These are phyloP conservation scores for Cerastis rubricosa DNA, from an alignment of 2,888 invertebrate genomes.

Conservation along the genomic window DNA sequence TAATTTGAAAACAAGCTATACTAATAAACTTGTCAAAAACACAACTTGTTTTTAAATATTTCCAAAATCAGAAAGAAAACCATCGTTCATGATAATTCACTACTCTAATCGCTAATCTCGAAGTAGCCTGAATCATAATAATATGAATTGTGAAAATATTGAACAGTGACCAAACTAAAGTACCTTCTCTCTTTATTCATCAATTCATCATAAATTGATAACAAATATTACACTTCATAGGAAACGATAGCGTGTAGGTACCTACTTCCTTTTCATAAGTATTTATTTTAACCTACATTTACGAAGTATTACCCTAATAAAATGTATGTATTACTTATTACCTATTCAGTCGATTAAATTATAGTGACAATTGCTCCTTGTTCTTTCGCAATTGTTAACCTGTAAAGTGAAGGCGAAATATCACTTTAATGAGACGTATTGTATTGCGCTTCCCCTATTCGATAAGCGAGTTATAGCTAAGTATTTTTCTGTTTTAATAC, in stretches of 20 bases:
- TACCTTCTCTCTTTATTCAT: slow-evolving; percentile 19
- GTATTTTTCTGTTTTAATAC: not conserved
- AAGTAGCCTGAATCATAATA: slow-evolving; percentile 31
- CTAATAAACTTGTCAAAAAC: not conserved
- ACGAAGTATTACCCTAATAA: slow-evolving; percentile 17
- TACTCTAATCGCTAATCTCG: slow-evolving; percentile 19
- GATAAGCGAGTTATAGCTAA: not conserved
- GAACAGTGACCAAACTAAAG: slow-evolving; percentile 1
- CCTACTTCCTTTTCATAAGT: slow-evolving; percentile 32
- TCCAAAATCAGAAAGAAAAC: not conserved
- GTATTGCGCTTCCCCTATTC: slow-evolving; percentile 13
- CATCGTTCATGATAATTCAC: not conserved
- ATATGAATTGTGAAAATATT: slow-evolving; percentile 32
- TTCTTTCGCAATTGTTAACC: slow-evolving; percentile 34
- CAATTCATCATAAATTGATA: slow-evolving; percentile 32
- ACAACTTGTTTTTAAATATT: slow-evolving; percentile 9
- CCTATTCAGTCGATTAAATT: slow-evolving; percentile 14
- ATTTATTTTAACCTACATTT: slow-evolving; percentile 46
- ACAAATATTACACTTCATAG: slow-evolving; percentile 39
- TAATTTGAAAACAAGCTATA: not conserved
- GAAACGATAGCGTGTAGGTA: slow-evolving; percentile 27
- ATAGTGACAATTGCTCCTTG: slow-evolving; percentile 28
- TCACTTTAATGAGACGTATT: not conserved
- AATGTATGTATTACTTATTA: slow-evolving; percentile 13
- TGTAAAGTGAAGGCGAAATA: slow-evolving; percentile 45